Evolutionary conservation across 2,113 vertebrate species (phyloP).

Genomic region (Phyllostomus discolor): DNA sequence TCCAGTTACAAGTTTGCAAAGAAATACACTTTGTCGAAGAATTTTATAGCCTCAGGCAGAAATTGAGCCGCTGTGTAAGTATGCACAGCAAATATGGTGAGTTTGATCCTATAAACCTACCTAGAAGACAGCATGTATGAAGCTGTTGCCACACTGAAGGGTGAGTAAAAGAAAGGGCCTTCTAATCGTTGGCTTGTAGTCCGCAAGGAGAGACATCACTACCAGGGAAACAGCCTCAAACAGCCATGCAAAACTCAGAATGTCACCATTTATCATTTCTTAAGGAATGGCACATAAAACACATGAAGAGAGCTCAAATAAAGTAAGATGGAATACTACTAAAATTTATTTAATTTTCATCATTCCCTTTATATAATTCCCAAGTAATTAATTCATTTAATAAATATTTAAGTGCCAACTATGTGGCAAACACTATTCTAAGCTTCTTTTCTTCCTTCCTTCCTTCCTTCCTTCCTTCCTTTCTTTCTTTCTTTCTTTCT

Average conservation of each 20-base stretch:
- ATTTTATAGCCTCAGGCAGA: constrained; percentile 73
- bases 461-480: no score
- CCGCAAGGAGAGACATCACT: not conserved
- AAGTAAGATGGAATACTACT: not conserved
- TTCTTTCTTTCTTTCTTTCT: no score
- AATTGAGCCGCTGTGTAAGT: constrained; percentile 80
- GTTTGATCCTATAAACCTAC: not conserved
- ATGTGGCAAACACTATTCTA: not conserved
- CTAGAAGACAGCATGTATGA: not conserved
- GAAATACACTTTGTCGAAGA: constrained; percentile 66
- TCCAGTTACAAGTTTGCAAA: constrained; percentile 30
- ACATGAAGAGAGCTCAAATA: not conserved
- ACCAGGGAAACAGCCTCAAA: not conserved
- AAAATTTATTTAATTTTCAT: not conserved
- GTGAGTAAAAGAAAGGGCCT: not conserved
- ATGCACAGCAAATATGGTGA: not conserved
- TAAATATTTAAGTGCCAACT: not conserved
- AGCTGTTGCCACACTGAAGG: not conserved
- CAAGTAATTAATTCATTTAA: not conserved
- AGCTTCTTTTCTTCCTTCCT: not conserved
- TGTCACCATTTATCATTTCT: not conserved
- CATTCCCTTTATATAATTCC: not conserved
- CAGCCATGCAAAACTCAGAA: not conserved
- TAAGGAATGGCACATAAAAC: not conserved
- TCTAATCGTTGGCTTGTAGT: not conserved